Base-by-base conservation (phyloP, 2,888 invertebrate genomes). In the Trilocha varians region DNA sequence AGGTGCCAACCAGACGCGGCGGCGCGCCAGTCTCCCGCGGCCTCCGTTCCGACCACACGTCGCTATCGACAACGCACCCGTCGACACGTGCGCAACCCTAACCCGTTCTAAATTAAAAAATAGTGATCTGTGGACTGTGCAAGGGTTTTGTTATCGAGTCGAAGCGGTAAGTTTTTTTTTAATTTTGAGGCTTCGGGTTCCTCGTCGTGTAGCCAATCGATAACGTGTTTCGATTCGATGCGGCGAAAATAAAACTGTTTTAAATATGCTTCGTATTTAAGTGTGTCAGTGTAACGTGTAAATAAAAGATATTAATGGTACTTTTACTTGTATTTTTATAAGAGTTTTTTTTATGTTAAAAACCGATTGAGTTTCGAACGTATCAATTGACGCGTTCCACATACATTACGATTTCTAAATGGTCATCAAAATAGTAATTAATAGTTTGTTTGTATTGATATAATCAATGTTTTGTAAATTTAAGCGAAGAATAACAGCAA, bases 11-110 rank as follows among this genome's bases (percentile, higher is more conserved):
- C 69, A 83, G 84, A 84, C 84, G 73, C 71, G 61, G 68, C 77
- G 84, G 80, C 82, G 84, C 83, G 82, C 74, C 80, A 84, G 84
- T 83, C 78, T 74, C 66, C 62, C 80, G 78, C 80, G 80, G 65
- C 67, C 66, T 52, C 62, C 70, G 70, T 62, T 58, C 55, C 61
- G 71, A 72, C 59, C 63, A 65, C 76, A 78, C 80, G 79, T 74
- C 75, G 73, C 70, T 25, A 25, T 5, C 25, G 25, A 11, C 25
- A 11, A 25, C 25, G 11, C 25, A 25, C 11, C 25, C 25, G 62
- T 58, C 70, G 69, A 77, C 84, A 83, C 84, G 80, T 82, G 82
- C 76, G 67, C 80, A 79, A 73, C 80, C 75, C 78, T 76, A 75
- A 69, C 62, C 54, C 56, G 65, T 69, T 68, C 76, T 79, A 73